Evolutionary conservation across 2,888 invertebrate species (phyloP).

Genomic region (Callyntrura guangdongensis): DNA sequence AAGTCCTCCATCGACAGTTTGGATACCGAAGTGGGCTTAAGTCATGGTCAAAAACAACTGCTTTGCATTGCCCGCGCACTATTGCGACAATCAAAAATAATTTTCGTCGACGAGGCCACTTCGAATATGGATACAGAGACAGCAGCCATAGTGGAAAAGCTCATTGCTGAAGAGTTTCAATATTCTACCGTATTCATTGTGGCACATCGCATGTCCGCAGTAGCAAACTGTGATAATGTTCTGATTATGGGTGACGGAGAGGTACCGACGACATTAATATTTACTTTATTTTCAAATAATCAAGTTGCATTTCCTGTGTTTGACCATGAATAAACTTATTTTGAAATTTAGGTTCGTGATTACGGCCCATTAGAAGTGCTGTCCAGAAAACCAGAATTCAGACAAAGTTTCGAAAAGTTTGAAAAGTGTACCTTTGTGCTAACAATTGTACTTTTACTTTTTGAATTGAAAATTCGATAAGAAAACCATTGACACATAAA

Average conservation of each 20-base stretch:
- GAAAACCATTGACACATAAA: no score
- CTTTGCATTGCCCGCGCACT: conserved; percentile 89
- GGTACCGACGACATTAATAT: no score
- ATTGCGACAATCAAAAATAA: conserved; percentile 87
- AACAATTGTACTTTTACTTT: no score
- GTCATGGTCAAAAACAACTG: conserved; percentile 89
- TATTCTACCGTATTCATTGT: conserved; percentile 83
- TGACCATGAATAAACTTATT: conserved; percentile 4
- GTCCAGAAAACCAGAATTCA: conserved; percentile 82
- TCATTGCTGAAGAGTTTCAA: conserved; percentile 82
- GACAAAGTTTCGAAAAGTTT: conserved; percentile 83
- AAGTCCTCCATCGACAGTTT: conserved; percentile 86
- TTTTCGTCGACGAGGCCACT: conserved; percentile 84
- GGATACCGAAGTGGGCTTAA: conserved; percentile 87
- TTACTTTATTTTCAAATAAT: no score
- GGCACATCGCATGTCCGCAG: conserved; percentile 83
- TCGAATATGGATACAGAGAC: conserved; percentile 84
- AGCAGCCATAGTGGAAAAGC: conserved; percentile 80
- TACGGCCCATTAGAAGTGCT: conserved; percentile 82
- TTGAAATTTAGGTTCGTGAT: conserved; percentile 79
- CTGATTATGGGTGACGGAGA: conserved; percentile 83
- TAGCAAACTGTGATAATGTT: conserved; percentile 82
- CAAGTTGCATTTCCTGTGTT: background rate
- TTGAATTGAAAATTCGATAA: no score
- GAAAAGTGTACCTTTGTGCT: no score